Evolutionary conservation across 2,888 invertebrate species (phyloP).

Genomic region (Drosophila cognata): DNA sequence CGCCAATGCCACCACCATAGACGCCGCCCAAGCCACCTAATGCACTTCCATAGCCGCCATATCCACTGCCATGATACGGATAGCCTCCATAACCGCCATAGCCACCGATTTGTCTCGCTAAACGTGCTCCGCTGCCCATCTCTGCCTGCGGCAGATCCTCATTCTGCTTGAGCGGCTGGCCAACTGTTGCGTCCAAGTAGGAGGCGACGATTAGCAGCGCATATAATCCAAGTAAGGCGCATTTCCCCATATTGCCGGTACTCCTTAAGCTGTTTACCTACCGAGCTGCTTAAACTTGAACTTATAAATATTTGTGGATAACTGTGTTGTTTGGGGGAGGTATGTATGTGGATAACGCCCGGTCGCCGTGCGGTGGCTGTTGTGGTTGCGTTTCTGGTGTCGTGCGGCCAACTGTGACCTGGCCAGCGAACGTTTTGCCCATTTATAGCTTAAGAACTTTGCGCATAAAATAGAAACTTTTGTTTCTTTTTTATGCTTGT

Average conservation of each 20-base stretch:
- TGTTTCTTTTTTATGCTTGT: slow-evolving; percentile 68
- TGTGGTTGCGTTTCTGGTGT: slow-evolving; percentile 27
- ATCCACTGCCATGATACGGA: slow-evolving; percentile 3
- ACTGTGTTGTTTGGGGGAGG: slow-evolving; percentile 1
- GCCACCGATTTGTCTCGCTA: slow-evolving; percentile 49
- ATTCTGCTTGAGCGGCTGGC: slow-evolving; percentile 52
- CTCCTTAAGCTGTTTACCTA: slow-evolving; percentile 58
- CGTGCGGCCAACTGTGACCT: slow-evolving; percentile 71
- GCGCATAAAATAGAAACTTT: slow-evolving; percentile 79
- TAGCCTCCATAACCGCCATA: slow-evolving; percentile 32
- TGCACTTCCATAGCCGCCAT: not conserved
- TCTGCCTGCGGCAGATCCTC: slow-evolving; percentile 15
- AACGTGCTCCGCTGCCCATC: slow-evolving; percentile 35
- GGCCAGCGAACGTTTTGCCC: slow-evolving; percentile 49
- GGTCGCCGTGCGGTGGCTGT: slow-evolving; percentile 11
- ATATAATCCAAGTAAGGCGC: slow-evolving; percentile 71
- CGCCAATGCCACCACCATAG: slow-evolving; percentile 30
- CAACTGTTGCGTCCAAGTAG: slow-evolving; percentile 68
- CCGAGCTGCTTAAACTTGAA: slow-evolving; percentile 41
- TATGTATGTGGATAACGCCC: not conserved
- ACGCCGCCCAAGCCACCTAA: slow-evolving; percentile 6
- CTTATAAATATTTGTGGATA: slow-evolving; percentile 20
- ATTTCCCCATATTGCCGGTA: slow-evolving; percentile 64
- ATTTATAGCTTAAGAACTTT: slow-evolving; percentile 80
- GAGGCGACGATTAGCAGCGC: slow-evolving; percentile 70